Conservation (phyloP, 2,797 vertebrate species). For the Meriones psammophilus region DNA sequence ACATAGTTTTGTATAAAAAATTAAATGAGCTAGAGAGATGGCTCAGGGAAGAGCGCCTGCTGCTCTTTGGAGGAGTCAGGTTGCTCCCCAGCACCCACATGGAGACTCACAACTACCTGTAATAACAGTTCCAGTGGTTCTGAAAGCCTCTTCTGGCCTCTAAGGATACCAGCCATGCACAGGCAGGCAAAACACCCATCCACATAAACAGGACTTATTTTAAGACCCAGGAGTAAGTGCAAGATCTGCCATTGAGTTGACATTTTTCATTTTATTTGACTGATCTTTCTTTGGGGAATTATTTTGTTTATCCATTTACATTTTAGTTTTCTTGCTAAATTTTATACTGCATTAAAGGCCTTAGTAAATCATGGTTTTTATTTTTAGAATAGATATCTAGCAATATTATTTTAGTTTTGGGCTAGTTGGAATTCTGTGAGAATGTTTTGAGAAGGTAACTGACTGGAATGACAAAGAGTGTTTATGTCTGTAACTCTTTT, state of each 20-base stretch:
- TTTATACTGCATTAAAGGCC: background rate
- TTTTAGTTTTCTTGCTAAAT: background rate
- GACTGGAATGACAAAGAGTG: background rate
- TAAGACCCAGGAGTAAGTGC: background rate
- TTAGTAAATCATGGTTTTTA: background rate
- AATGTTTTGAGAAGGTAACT: background rate
- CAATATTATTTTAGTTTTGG: conserved; percentile 30
- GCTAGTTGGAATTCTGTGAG: background rate
- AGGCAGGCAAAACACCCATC: background rate
- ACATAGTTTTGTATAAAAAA: background rate
- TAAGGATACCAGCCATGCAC: background rate
- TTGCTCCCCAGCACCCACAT: background rate
- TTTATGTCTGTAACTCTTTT: background rate
- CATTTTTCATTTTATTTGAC: background rate
- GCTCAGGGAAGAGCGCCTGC: background rate
- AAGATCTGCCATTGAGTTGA: background rate
- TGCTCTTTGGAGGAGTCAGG: background rate
- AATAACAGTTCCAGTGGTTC: background rate
- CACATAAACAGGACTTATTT: background rate
- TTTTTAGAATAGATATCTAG: background rate
- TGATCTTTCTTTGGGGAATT: background rate
- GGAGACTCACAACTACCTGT: background rate
- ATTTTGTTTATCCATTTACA: background rate
- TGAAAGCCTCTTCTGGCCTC: background rate
- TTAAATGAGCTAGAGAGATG: background rate